Conservation (phyloP, 2,113 vertebrate genomes). For the Nymphicus hollandicus region DNA sequence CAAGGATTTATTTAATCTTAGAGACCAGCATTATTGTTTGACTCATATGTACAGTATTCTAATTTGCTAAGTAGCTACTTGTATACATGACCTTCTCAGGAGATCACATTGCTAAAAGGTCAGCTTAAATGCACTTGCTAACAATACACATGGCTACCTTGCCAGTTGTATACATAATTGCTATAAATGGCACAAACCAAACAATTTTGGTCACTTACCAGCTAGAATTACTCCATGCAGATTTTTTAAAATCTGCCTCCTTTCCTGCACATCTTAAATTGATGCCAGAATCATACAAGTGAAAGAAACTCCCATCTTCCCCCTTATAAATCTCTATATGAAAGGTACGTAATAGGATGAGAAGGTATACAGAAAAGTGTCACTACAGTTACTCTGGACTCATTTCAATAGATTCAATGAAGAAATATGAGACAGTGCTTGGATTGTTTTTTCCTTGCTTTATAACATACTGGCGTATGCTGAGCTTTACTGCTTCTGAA, state of each 20-base stretch:
- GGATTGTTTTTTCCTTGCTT: neutral
- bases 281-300: neutral
- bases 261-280: neutral
- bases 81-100: neutral
- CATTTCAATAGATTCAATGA: neutral
- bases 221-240: neutral
- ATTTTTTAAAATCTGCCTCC: neutral
- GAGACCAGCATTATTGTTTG: neutral
- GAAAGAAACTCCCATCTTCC: neutral
- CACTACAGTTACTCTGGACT: neutral
- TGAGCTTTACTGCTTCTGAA: conserved; percentile 23
- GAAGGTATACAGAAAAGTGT: neutral
- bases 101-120: neutral
- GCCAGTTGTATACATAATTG: neutral
- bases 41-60: neutral
- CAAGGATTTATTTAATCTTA: neutral
- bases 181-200: neutral
- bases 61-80: neutral
- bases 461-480: neutral
- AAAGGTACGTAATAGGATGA: neutral
- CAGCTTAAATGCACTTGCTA: neutral
- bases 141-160: neutral
- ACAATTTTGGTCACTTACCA: neutral
- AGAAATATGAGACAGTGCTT: neutral
- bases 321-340: rapidly evolving